These are phyloP conservation scores for Steinernema khuongi DNA, from an alignment of 1,140 invertebrate genomes.

Conservation along the genomic window DNA sequence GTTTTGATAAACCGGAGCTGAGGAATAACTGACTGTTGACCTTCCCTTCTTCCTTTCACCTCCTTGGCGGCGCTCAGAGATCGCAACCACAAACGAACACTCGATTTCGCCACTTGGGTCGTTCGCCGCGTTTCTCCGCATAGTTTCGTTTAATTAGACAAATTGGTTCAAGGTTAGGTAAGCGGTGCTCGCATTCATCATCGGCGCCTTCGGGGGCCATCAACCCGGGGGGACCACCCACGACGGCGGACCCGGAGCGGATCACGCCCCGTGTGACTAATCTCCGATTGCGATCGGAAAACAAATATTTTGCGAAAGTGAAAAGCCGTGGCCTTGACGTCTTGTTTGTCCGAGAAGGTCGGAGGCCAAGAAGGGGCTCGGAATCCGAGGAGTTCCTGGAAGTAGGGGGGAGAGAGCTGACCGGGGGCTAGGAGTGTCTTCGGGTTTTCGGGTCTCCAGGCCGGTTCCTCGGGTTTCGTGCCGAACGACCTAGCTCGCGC, in stretches of 20 bases:
- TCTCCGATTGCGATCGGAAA: neutral
- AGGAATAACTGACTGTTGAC: too few species aligned
- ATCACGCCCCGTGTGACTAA: too few species aligned
- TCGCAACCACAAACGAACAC: neutral
- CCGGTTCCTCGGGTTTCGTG: neutral
- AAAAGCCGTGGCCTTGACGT: too few species aligned
- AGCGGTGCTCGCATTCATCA: neutral
- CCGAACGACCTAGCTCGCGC: neutral
- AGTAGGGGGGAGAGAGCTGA: too few species aligned
- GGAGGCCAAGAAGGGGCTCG: neutral
- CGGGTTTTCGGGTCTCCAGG: too few species aligned
- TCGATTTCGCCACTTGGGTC: neutral
- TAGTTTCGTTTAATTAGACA: conserved; percentile 13
- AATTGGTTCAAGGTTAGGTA: conserved; percentile 1
- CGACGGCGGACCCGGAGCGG: neutral
- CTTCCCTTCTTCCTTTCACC: too few species aligned
- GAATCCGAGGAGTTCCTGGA: neutral
- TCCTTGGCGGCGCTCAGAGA: too few species aligned
- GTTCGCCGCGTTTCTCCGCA: neutral
- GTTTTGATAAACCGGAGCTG: too few species aligned
- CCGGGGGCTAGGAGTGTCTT: too few species aligned
- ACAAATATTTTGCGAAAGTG: neutral
- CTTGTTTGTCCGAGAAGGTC: neutral
- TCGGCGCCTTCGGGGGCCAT: neutral
- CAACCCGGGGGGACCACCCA: neutral